phyloP scores from a whole-genome alignment of 2,797 vertebrate genomes.

The Anisognathus igniventris region DNA sequence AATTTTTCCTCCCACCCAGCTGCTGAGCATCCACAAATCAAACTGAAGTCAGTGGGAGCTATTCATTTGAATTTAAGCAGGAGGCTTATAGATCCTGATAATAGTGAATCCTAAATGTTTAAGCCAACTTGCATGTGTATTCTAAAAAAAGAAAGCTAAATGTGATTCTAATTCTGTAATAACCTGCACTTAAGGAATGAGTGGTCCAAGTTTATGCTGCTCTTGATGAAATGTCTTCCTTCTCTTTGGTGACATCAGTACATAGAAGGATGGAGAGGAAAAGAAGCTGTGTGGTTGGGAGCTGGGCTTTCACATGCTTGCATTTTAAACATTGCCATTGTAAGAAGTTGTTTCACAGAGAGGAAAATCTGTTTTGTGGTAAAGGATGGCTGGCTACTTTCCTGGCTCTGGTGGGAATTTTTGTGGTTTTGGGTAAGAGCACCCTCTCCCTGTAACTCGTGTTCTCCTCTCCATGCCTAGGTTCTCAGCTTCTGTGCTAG shows the following conservation, averaged over 20 bases:
- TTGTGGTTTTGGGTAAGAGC: neutral
- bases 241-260: neutral
- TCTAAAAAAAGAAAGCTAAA: neutral
- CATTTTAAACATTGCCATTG: neutral
- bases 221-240: neutral
- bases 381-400: neutral
- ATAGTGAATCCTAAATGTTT: neutral
- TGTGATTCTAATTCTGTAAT: neutral
- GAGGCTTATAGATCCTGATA: neutral
- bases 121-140: neutral
- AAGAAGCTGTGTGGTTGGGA: neutral
- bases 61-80: neutral
- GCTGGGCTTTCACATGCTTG: neutral
- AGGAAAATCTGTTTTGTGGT: neutral
- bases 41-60: neutral
- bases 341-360: neutral
- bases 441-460: neutral
- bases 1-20: neutral
- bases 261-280: neutral
- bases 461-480: neutral
- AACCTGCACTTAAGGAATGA: neutral
- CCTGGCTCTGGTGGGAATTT: neutral
- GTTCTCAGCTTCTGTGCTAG: neutral
- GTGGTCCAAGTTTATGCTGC: neutral
- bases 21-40: neutral